Evolutionary conservation across 1,140 invertebrate species (phyloP).

Genomic region (Phenacoccus solenopsis): DNA sequence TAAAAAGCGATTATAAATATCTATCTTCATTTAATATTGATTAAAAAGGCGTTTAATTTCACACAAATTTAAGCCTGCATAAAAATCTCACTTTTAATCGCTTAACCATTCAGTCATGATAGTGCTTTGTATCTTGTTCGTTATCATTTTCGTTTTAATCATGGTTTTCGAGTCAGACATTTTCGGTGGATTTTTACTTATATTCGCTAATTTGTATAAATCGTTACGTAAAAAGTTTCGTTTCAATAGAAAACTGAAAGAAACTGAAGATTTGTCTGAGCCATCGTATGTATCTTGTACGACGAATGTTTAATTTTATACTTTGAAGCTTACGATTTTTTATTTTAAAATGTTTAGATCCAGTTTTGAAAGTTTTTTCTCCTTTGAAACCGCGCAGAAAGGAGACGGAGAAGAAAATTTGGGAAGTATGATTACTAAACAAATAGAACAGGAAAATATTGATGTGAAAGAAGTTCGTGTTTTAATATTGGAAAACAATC

Average conservation of each 20-base stretch:
- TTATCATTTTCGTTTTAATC: neutral
- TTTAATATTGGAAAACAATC: slow-evolving; percentile 55
- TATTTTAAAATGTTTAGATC: neutral
- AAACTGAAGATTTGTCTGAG: neutral
- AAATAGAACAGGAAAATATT: neutral
- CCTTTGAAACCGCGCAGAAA: neutral
- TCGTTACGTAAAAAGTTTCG: neutral
- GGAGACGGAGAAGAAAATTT: neutral
- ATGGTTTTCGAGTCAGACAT: neutral
- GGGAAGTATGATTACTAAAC: neutral
- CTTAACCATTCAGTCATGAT: neutral
- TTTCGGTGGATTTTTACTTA: neutral
- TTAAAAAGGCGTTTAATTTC: neutral
- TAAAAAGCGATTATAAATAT: neutral
- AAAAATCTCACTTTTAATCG: neutral
- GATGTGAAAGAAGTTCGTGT: slow-evolving; percentile 35
- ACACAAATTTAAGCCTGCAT: neutral
- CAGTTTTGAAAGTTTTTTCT: neutral
- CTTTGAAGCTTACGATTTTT: neutral
- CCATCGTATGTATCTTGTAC: neutral
- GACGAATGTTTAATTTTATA: no score
- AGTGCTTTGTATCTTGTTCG: neutral
- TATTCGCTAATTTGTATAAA: neutral
- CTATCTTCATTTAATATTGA: neutral
- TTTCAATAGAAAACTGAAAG: neutral